Base-by-base conservation (phyloP, 2,888 invertebrate genomes). In the Pterostichus niger region DNA sequence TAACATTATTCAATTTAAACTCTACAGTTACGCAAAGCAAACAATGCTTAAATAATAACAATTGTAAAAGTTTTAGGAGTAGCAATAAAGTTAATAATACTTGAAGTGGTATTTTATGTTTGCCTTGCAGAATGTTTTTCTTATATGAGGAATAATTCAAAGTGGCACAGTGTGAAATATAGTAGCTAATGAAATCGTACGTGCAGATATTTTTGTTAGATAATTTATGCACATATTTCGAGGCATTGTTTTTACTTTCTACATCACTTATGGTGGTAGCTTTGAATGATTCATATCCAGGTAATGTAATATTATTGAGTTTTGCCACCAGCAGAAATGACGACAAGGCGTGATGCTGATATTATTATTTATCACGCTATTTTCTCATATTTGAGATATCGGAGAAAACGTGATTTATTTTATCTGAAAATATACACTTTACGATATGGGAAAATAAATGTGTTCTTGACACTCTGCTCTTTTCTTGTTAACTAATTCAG, bases 281-380 rank as follows among this genome's bases (percentile, higher is more conserved):
- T 56, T n/a, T 13, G 11, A 6, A 17, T 56, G 56, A 44, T 71
- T 71, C 68, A 71, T 71, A 68, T 13, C n/a, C 17, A 7, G 7
- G 17, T 44, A 71, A 56, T 56, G 13, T 49, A 11, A 49, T 9
- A 40, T 40, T 49, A 49, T 49, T 49, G 49, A 49, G 10, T n/a
- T 49, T 24, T 24, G 24, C 24, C 3, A 24, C 24, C 24, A 24
- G 1, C 24, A 59, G 64, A 64, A 64, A 35, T 31, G 24, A 71
- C 64, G 33, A 40, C 35, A 64, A 64, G 68, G 35, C 64, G 64
- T 33, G 35, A 40, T 11, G 64, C n/a, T 33, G 10, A 13, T 64
- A 64, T 64, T 40, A 44, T 44, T 71, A 71, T 68, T 44, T 44
- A 68, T 68, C 68, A 68, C 68, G 68, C 68, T 44, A 71, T 71